These are phyloP conservation scores for Steinernema scapterisci DNA, from an alignment of 2,888 invertebrate genomes.

Conservation along the genomic window DNA sequence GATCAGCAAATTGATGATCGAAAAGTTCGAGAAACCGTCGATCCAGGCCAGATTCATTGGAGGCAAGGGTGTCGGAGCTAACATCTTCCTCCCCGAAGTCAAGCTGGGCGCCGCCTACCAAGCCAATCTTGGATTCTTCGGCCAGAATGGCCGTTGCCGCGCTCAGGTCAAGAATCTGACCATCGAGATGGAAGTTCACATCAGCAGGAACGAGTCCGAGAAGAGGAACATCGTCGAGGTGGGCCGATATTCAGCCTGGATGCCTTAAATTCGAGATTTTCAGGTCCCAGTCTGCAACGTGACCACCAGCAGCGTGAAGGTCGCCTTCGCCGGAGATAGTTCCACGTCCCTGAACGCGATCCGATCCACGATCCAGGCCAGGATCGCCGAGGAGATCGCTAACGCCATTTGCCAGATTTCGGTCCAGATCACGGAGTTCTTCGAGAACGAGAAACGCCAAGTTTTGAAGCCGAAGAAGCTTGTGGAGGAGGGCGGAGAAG, in stretches of 20 bases:
- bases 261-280: slow-evolving; percentile 17
- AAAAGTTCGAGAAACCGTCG: slow-evolving; percentile 45
- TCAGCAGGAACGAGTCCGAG: slow-evolving; percentile 45
- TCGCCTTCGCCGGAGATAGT: slow-evolving; percentile 13
- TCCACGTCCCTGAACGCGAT: background rate
- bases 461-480: slow-evolving; percentile 13
- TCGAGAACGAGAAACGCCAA: slow-evolving; percentile 28
- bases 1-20: slow-evolving; percentile 48
- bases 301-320: slow-evolving; percentile 34
- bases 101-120: slow-evolving; percentile 20
- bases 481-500: background rate
- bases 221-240: slow-evolving; percentile 43
- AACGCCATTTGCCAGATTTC: slow-evolving; percentile 30
- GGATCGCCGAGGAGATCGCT: slow-evolving; percentile 22
- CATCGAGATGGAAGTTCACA: slow-evolving; percentile 47
- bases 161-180: slow-evolving; percentile 47
- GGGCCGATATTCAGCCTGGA: background rate
- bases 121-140: slow-evolving; percentile 6
- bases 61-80: slow-evolving; percentile 43
- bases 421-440: slow-evolving; percentile 18
- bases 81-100: slow-evolving; percentile 21
- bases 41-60: slow-evolving; percentile 55
- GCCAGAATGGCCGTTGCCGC: slow-evolving; percentile 14
- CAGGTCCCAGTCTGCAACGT: slow-evolving; percentile 51
- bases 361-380: slow-evolving; percentile 1